Conservation (phyloP, 2,113 vertebrate genomes). For the Ceratotherium simum region DNA sequence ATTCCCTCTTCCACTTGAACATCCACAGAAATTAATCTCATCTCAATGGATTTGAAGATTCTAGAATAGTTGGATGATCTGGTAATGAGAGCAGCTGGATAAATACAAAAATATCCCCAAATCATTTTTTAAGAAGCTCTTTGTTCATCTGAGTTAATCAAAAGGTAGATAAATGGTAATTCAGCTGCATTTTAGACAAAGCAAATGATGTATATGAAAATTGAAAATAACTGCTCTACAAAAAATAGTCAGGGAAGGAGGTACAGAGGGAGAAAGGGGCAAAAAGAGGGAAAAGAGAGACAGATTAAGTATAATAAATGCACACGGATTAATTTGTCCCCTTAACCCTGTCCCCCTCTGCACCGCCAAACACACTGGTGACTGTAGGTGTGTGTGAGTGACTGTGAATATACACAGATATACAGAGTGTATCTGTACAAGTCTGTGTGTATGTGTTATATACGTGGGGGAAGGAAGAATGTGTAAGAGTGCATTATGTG, state of each 20-base stretch:
- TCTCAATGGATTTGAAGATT: slow-evolving; percentile 69
- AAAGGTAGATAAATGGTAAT: not conserved
- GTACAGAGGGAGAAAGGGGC: not conserved
- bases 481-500: not conserved
- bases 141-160: slow-evolving; percentile 1
- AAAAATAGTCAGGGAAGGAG: not conserved
- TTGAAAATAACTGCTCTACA: not conserved
- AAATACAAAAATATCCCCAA: not conserved
- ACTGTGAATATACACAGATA: too few relatives aligned
- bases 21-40: slow-evolving; percentile 49
- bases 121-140: not conserved
- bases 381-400: not conserved
- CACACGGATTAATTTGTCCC: slow-evolving; percentile 34
- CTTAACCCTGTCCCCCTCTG: slow-evolving; percentile 3
- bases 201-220: not conserved
- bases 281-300: not conserved
- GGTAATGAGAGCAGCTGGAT: slow-evolving; percentile 51
- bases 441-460: not conserved
- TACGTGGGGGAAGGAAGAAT: fast-evolving
- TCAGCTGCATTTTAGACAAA: not conserved
- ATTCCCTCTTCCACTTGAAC: not conserved
- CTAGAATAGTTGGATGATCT: not conserved
- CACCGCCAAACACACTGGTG: not conserved
- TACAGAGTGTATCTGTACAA: not conserved
- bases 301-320: slow-evolving; percentile 57